These are phyloP conservation scores for Hippopotamyrus pictus DNA, from an alignment of 2,797 vertebrate species.

Conservation along the genomic window DNA sequence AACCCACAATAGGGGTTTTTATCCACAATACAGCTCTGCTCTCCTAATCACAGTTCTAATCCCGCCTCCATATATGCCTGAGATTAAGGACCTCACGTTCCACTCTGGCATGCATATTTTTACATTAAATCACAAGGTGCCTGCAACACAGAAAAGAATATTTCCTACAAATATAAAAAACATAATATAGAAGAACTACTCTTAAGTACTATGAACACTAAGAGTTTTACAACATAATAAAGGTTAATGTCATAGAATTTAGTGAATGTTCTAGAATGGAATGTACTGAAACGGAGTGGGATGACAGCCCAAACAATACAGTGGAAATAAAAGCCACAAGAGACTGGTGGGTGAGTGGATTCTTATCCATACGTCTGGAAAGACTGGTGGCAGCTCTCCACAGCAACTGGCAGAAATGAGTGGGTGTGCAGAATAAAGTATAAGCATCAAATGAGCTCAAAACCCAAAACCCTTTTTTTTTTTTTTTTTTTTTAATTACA, in stretches of 20 bases:
- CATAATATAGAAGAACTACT: not conserved
- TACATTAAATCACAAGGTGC: not conserved
- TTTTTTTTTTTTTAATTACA: not conserved
- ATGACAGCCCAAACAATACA: not conserved
- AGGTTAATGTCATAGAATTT: not conserved
- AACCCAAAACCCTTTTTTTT: not conserved
- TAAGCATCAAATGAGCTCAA: not conserved
- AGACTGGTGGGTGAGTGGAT: not conserved
- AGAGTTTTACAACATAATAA: not conserved
- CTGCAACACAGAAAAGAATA: not conserved
- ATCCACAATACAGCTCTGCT: not conserved
- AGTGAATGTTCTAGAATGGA: not conserved
- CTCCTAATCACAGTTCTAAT: not conserved
- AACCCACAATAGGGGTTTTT: not conserved
- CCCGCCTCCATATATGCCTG: not conserved
- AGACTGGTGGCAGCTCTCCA: not conserved
- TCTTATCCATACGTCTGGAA: not conserved
- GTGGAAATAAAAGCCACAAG: not conserved
- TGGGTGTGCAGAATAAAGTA: not conserved
- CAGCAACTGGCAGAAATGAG: not conserved
- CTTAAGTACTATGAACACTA: not conserved
- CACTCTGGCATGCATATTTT: not conserved
- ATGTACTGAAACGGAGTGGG: not conserved
- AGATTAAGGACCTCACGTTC: not conserved
- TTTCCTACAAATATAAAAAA: not conserved